Conservation (phyloP, 2,888 invertebrate species). For the Epirrhoe alternata region DNA sequence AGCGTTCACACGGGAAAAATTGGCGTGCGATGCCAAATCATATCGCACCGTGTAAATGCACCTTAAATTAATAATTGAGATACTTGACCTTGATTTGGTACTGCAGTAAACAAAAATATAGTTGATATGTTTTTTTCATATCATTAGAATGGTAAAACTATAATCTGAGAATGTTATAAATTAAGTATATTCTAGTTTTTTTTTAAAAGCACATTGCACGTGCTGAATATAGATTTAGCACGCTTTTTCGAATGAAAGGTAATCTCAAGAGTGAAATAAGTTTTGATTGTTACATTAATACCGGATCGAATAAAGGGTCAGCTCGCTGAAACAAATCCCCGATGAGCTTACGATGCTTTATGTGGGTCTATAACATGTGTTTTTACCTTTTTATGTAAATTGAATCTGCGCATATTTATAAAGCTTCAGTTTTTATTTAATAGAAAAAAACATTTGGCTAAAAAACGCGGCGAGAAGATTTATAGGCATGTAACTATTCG, state of each 20-base stretch:
- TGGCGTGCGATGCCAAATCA: too few species aligned
- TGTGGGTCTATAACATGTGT: slow-evolving; percentile 16
- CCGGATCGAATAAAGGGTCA: slow-evolving; percentile 16
- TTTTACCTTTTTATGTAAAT: slow-evolving; percentile 25
- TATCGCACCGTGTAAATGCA: too few species aligned
- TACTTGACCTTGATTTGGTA: too few species aligned
- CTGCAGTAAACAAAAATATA: too few species aligned
- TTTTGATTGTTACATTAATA: slow-evolving; percentile 1
- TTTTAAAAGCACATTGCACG: too few species aligned
- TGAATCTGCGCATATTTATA: slow-evolving; percentile 4
- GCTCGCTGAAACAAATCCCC: slow-evolving; percentile 24
- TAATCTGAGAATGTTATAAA: too few species aligned
- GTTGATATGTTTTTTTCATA: too few species aligned
- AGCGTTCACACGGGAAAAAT: too few species aligned
- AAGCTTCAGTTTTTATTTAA: slow-evolving; percentile 6
- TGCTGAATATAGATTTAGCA: background rate
- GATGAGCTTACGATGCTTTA: slow-evolving; percentile 20
- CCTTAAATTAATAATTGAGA: too few species aligned
- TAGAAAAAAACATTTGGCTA: slow-evolving; percentile 4
- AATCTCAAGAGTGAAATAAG: background rate
- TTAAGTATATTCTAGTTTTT: too few species aligned
- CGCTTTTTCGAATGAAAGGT: background rate
- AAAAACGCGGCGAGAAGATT: background rate
- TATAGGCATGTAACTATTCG: background rate
- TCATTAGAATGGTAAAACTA: too few species aligned